Base-by-base conservation (phyloP, 2,888 invertebrate genomes). In the Pachydiplax longipennis region DNA sequence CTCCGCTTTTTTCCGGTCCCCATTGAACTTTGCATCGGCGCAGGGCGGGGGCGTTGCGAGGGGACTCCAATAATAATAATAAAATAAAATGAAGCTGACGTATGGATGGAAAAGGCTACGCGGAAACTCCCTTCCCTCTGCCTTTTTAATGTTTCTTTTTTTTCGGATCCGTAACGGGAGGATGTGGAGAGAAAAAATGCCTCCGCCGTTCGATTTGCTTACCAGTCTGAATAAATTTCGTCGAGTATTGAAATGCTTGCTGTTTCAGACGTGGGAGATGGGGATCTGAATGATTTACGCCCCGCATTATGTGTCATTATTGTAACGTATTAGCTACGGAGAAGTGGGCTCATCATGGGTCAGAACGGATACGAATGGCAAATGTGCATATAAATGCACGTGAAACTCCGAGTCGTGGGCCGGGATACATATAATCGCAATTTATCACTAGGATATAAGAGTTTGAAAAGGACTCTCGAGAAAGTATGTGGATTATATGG, bases 171-270 rank as follows among this genome's bases (percentile, higher is more conserved):
- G 58, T 35, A 61, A 35, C 35, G 58, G 58, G 83, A 35, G 35
- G 53, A 53, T 48, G 83, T 31, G 58, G 35, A 83, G 53, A 83
- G 53, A 22, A 31, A 25, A 40, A 22, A 15, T 53, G 31, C 31
- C 48, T n/a, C 25, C 48, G 25, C 44, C 82, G 15, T 44, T 31
- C 35, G 83, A 58, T 83, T 58, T 58, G 35, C 53, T 58, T 61
- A 58, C 58, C 83, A 58, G 83, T 83, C 83, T 35, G 83, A 83
- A 83, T 83, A 58, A 83, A 83, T 83, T 83, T 58, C 65, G 65
- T 6, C 65, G 65, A 65, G 65, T 65, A 65, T 65, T 65, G 65
- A 65, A 65, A 65, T 65, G 65, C 65, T 65, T 65, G 65, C 65
- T 65, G 65, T 65, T 65, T 65, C 25, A 65, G 65, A 65, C 65